Conservation (phyloP, 1,140 invertebrate genomes). For the Chymomyza costata region DNA sequence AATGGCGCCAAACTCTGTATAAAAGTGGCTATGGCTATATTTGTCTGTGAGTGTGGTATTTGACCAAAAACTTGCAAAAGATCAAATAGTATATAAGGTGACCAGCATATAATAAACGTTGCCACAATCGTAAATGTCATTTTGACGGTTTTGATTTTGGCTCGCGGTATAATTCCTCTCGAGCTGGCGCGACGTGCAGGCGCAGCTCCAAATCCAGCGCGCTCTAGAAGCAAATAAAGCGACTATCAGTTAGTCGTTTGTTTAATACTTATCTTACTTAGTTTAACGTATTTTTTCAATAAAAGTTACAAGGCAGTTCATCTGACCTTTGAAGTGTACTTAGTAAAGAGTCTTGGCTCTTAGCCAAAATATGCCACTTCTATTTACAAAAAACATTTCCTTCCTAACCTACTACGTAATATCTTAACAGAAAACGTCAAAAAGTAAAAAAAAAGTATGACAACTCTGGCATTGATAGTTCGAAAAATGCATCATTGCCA, state of each 20-base stretch:
- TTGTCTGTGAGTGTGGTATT: conserved; percentile 87
- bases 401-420: too few species aligned
- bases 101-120: conserved; percentile 97
- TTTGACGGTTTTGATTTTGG: conserved; percentile 97
- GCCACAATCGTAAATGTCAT: conserved; percentile 98
- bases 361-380: too few species aligned
- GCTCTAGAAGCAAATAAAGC: conserved; percentile 50
- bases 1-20: conserved; percentile 94
- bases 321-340: neutral
- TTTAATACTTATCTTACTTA: too few species aligned
- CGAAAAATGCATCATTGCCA: too few species aligned
- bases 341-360: neutral
- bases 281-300: too few species aligned
- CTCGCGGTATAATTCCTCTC: conserved; percentile 91
- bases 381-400: too few species aligned
- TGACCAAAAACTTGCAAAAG: conserved; percentile 92
- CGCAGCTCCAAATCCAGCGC: conserved; percentile 75
- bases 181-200: conserved; percentile 84
- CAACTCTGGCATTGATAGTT: too few species aligned
- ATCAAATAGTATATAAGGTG: conserved; percentile 95
- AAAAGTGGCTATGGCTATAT: conserved; percentile 90
- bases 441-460: too few species aligned
- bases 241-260: too few species aligned
- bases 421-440: too few species aligned
- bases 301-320: conserved; percentile 6